Conservation (phyloP, 2,888 invertebrate genomes). For the Crioceris asparagi region DNA sequence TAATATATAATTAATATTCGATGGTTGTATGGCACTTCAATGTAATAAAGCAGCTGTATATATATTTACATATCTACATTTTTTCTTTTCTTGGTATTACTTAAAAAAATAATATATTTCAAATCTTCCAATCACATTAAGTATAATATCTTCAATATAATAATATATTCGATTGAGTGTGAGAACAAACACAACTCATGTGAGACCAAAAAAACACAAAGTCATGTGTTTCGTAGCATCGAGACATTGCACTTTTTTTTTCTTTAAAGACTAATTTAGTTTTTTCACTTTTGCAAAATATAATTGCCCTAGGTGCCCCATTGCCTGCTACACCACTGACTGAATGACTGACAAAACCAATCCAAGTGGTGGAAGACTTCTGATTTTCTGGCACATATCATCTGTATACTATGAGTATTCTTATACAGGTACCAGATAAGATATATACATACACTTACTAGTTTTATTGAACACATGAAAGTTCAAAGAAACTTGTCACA, state of each 20-base stretch:
- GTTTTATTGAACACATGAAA: slow-evolving; percentile 9
- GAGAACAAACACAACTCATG: too few relatives aligned
- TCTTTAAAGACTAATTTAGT: too few relatives aligned
- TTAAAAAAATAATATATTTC: slow-evolving; percentile 29
- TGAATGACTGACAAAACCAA: too few relatives aligned
- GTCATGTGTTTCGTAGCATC: too few relatives aligned
- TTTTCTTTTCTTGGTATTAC: slow-evolving; percentile 18
- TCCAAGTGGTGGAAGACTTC: slow-evolving; percentile 36
- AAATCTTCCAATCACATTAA: slow-evolving; percentile 28
- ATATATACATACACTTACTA: slow-evolving; percentile 33
- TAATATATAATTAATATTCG: slow-evolving; percentile 24
- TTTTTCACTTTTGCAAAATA: slow-evolving; percentile 8
- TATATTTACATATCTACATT: slow-evolving; percentile 27
- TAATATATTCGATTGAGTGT: slow-evolving; percentile 22
- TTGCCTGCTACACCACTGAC: slow-evolving; percentile 35
- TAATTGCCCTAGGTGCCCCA: slow-evolving; percentile 35
- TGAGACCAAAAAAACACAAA: too few relatives aligned
- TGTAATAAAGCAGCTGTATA: slow-evolving; percentile 25
- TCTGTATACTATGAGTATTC: slow-evolving; percentile 34
- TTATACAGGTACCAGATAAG: slow-evolving; percentile 38
- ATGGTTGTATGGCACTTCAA: slow-evolving; percentile 32
- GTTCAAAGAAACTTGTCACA: too few relatives aligned
- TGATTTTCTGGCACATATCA: slow-evolving; percentile 37
- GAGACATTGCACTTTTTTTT: too few relatives aligned
- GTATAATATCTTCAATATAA: too few relatives aligned